Evolutionary conservation across 1,140 invertebrate genomes (phyloP), one percentile per base, ranked within the genome.

Genomic region (Panulirus ornatus): DNA sequence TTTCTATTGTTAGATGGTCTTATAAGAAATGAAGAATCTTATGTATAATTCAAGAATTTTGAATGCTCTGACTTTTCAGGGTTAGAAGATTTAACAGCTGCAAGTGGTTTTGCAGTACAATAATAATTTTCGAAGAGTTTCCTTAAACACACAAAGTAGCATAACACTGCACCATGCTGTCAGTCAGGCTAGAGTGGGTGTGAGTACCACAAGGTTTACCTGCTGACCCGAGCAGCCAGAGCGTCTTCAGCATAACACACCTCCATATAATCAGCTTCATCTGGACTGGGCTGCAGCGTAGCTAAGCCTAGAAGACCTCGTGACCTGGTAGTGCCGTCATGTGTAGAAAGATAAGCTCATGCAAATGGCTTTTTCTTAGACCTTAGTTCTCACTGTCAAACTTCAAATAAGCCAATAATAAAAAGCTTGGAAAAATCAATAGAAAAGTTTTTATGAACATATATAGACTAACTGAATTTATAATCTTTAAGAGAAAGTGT

Each of bases 191-290:
- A 27, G 34, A 36, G 42, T 40, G 30, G 19, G 34, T 63, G 40
- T 36, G 73, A 76, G 27, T 42, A 27, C 22, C 19, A 22, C 5
- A 22, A 63, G 71, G 47, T 83, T 88, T 89, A 89, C 87, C 87
- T 89, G 87, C 22, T 54, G 36, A 82, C 76, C 66, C 30, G 42
- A 19, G 79, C 27, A 51, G 76, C 38, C 1, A 89, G 79, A 51
- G 79, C 87, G n/a, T 89, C 87, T 75, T 89, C 78, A n/a, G 84
- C 84, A 78, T 78, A 87, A 78, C 84, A 87, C 84, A 81, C 87
- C 54, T 81, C 87, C 87, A 71, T 83, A 83, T 82, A 89, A 58
- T 89, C 87, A 83, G 78, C 87, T 71, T 89, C 79, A 81, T 79
- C 30, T 73, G 66, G 87, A 71, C 70, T 82, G 42, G 87, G 79